Evolutionary conservation across 2,888 invertebrate genomes (phyloP), one percentile per base, ranked within the genome.

Genomic region (Tinea semifulvella): DNA sequence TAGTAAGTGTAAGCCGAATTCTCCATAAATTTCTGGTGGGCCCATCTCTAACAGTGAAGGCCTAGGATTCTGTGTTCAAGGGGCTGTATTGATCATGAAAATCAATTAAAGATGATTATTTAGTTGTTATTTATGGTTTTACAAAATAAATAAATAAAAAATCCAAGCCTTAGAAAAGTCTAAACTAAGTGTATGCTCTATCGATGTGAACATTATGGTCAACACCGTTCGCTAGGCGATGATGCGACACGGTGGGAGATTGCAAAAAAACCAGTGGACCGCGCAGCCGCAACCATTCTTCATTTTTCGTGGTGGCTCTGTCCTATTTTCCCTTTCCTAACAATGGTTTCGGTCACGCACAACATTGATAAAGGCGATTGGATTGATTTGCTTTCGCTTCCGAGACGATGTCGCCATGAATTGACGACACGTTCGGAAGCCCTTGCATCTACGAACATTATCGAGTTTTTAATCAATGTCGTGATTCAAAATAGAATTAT

Each of bases 351-450:
- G 68, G 73, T 76, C 75, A 77, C 77, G 77, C 74, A 67, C 62
- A 61, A 58, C 58, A 56, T 65, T 65, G 63, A 68, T 70, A 68
- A 65, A 67, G 65, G 61, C 52, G 52, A 56, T 19, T 28, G 72
- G 63, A 76, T 75, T 70, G 73, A 73, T 74, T 71, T 77, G 80
- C 80, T 80, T 80, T 80, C 79, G 75, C 69, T 72, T 73, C 72
- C 68, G 61, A 65, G 55, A 52, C 55, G 38, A 38, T 43, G 60
- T 53, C 58, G 57, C 52, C 58, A 56, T 48, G 40, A 27, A 11
- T 53, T 77, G 76, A 69, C 75, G 69, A 73, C 73, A 75, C 61
- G 60, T 52, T 51, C 57, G 61, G 65, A 67, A 71, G 58, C 52
- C 59, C 53, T 55, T 52, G 58, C 65, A 60, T 61, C 46, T 48